Conservation (phyloP, 2,888 invertebrate species). For the Cataglyphis livida region DNA sequence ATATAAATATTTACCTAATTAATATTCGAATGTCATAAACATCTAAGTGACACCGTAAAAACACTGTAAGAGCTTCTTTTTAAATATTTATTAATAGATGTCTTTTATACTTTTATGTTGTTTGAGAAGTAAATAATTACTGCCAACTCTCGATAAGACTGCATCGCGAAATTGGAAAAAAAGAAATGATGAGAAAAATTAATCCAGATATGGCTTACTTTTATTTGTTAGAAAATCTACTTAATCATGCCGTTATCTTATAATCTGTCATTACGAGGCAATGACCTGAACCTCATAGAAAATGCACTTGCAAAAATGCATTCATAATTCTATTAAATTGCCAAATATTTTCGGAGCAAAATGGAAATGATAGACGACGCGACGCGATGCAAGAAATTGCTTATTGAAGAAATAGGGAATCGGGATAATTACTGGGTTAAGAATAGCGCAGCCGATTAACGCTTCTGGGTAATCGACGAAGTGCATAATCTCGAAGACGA, state of each 20-base stretch:
- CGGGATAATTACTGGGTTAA: slow-evolving; percentile 25
- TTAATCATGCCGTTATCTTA: background rate
- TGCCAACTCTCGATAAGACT: background rate
- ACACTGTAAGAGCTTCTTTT: background rate
- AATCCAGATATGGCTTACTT: background rate
- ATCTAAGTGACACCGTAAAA: background rate
- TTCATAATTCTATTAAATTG: slow-evolving; percentile 1
- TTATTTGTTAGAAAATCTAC: background rate
- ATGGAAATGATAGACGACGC: background rate
- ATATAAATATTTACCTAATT: background rate
- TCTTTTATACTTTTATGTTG: slow-evolving; percentile 12
- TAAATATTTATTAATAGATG: slow-evolving; percentile 13
- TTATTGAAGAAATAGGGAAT: background rate
- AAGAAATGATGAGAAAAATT: background rate
- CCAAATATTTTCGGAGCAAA: background rate
- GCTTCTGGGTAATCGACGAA: slow-evolving; percentile 24
- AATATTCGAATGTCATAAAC: slow-evolving; percentile 10
- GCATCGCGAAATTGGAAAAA: background rate
- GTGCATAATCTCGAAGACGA: slow-evolving; percentile 3
- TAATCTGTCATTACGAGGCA: background rate
- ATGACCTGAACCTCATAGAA: background rate
- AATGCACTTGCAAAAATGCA: background rate
- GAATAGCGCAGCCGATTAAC: slow-evolving; percentile 5
- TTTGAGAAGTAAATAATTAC: slow-evolving; percentile 38
- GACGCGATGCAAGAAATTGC: slow-evolving; percentile 4